A percentile compares a stretch with the other conserved stretches of the same genome.
Evolutionary conservation across 2,113 vertebrate genomes (phyloP).

Genomic region (Piprites chloris): DNA sequence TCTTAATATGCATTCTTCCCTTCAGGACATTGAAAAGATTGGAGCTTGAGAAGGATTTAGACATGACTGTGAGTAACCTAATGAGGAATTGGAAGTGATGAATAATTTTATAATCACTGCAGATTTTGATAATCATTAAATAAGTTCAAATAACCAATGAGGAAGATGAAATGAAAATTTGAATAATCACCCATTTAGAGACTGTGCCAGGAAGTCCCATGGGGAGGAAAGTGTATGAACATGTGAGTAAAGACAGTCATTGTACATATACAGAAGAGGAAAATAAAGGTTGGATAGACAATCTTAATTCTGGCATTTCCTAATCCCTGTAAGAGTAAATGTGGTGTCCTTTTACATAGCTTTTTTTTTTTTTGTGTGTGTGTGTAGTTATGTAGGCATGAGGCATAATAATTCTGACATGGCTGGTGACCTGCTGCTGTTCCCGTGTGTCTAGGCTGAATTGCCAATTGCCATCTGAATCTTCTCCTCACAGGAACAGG

Average conservation of each 20-base stretch:
- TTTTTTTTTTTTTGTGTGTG: neutral
- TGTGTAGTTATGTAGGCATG: neutral
- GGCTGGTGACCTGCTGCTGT: neutral
- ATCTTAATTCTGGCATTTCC: neutral
- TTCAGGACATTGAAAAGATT: neutral
- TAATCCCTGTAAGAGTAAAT: neutral
- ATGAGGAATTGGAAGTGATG: neutral
- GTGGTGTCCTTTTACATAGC: neutral
- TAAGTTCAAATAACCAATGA: neutral
- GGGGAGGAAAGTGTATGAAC: neutral
- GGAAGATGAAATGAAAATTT: conserved; percentile 2
- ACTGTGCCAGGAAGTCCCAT: neutral
- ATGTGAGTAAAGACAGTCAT: neutral
- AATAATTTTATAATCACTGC: conserved; percentile 21
- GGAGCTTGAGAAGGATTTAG: conserved; percentile 13
- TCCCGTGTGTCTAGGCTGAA: neutral
- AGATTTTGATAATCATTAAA: conserved; percentile 3
- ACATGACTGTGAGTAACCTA: neutral
- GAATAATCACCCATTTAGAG: neutral
- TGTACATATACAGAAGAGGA: neutral
- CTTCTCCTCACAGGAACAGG: neutral
- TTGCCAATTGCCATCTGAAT: neutral
- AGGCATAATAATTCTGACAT: neutral
- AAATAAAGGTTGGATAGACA: neutral
- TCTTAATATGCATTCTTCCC: neutral